Evolutionary conservation across 2,797 vertebrate genomes (phyloP).

Genomic region (Neoniphon sammara): DNA sequence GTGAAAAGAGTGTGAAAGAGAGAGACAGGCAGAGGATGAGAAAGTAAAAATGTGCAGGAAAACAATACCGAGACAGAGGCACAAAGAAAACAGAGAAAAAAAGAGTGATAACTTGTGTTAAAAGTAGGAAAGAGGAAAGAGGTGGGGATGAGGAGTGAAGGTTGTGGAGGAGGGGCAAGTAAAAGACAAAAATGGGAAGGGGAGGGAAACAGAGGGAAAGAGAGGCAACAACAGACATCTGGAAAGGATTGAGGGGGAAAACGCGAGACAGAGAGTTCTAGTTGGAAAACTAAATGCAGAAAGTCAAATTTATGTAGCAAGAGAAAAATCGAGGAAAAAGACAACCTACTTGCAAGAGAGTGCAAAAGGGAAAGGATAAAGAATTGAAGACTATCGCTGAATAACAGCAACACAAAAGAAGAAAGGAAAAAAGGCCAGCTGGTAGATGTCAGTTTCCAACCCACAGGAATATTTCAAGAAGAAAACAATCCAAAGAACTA

Average conservation of each 20-base stretch:
- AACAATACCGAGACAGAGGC: too few species aligned
- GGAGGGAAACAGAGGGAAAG: conserved; percentile 41
- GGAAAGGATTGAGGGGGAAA: conserved; percentile 61
- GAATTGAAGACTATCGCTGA: neutral
- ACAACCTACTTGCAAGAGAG: conserved; percentile 5
- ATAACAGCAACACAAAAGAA: conserved; percentile 10
- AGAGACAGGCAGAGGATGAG: too few species aligned
- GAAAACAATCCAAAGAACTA: conserved; percentile 16
- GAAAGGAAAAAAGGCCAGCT: neutral
- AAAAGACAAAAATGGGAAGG: conserved; percentile 34
- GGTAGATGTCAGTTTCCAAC: conserved; percentile 4
- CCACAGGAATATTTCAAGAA: conserved; percentile 8
- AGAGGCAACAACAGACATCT: conserved; percentile 55
- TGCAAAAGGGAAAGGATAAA: neutral
- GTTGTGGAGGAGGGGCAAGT: conserved; percentile 36
- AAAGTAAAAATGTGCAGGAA: neutral
- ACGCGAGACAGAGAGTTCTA: conserved; percentile 19
- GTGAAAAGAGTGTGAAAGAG: neutral
- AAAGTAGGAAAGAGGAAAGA: conserved; percentile 16
- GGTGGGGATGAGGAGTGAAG: conserved; percentile 13
- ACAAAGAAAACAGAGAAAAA: too few species aligned
- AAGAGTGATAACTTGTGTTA: neutral
- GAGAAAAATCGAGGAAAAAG: conserved; percentile 1
- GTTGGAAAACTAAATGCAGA: conserved; percentile 18
- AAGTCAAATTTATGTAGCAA: conserved; percentile 10